Evolutionary conservation across 2,888 invertebrate species (phyloP).

Genomic region (Mesopsocus fuscifrons): DNA sequence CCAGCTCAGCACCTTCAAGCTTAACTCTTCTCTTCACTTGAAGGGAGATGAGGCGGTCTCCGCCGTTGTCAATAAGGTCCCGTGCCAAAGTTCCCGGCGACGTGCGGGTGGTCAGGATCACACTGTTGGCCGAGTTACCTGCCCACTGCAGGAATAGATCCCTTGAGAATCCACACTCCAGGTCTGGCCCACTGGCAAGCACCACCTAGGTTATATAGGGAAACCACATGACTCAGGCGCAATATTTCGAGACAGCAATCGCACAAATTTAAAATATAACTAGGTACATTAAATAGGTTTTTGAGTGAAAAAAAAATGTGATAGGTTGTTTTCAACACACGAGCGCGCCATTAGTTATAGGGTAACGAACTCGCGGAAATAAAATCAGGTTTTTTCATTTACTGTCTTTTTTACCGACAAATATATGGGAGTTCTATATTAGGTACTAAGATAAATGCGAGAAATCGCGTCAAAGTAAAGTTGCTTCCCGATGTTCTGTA

Average conservation of each 20-base stretch:
- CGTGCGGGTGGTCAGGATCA: slow-evolving; percentile 77
- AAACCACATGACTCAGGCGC: background rate
- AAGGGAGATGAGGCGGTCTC: slow-evolving; percentile 49
- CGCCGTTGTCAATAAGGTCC: slow-evolving; percentile 57
- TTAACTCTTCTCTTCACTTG: slow-evolving; percentile 48
- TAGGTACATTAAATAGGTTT: too few species aligned
- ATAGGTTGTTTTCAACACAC: background rate
- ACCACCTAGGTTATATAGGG: slow-evolving; percentile 46
- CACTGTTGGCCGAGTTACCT: slow-evolving; percentile 74
- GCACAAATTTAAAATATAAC: too few species aligned
- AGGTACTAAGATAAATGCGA: too few species aligned
- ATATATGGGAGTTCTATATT: too few species aligned
- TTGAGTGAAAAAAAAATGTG: slow-evolving; percentile 4
- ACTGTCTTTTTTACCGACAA: too few species aligned
- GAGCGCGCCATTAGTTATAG: too few species aligned
- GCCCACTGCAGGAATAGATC: slow-evolving; percentile 94
- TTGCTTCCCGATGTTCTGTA: too few species aligned
- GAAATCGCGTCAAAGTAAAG: too few species aligned
- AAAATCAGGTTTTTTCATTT: too few species aligned
- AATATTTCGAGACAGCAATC: too few species aligned
- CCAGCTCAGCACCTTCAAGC: slow-evolving; percentile 57
- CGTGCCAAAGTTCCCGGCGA: slow-evolving; percentile 64
- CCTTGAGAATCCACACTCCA: slow-evolving; percentile 88
- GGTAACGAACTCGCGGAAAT: too few species aligned
- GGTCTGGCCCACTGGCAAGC: slow-evolving; percentile 81